phyloP scores from a whole-genome alignment of 2,113 vertebrate genomes.

The Stercorarius parasiticus region DNA sequence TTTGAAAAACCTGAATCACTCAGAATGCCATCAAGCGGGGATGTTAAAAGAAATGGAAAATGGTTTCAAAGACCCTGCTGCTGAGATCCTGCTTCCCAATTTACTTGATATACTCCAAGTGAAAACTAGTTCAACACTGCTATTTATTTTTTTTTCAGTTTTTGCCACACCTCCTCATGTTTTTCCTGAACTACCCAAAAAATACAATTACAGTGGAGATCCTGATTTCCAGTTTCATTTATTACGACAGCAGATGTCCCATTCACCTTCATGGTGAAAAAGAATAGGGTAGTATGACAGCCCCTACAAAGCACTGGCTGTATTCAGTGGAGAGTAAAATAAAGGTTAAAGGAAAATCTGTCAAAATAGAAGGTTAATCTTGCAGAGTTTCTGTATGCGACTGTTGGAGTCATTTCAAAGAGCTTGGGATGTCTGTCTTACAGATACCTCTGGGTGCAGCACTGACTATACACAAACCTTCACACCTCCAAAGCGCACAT shows the following conservation, averaged over 20 bases:
- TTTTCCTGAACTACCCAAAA: neutral
- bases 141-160: neutral
- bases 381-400: neutral
- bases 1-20: neutral
- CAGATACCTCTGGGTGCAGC: neutral
- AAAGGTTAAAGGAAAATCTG: neutral
- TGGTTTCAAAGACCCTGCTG: neutral
- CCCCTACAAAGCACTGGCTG: neutral
- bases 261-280: neutral
- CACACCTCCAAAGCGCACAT: fast-evolving
- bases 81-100: neutral
- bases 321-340: neutral
- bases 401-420: neutral
- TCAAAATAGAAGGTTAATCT: neutral
- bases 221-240: neutral
- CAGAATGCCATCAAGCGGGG: neutral
- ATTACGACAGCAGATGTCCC: neutral
- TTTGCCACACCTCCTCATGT: neutral
- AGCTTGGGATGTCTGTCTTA: neutral
- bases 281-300: neutral
- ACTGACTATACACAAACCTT: fast-evolving
- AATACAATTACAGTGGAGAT: neutral
- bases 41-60: neutral
- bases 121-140: neutral
- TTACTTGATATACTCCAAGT: neutral